Conservation (phyloP, 2,797 vertebrate genomes). For the Benthosema pterotum region DNA sequence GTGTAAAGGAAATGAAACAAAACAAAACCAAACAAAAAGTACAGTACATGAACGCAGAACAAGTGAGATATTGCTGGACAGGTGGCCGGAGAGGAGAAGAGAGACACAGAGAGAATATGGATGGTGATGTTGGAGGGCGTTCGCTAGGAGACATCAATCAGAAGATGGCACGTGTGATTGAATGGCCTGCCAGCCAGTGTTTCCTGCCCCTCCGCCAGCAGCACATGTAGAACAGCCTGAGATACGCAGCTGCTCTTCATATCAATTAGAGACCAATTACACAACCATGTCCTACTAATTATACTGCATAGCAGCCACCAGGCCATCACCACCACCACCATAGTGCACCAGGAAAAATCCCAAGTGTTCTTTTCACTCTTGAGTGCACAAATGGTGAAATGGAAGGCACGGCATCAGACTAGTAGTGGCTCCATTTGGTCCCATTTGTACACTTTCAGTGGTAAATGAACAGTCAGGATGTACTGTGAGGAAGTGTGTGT, state of each 20-base stretch:
- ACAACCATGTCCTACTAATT: conserved; percentile 73
- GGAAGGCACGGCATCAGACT: too few relatives aligned
- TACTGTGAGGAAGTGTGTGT: too few relatives aligned
- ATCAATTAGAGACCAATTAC: conserved; percentile 77
- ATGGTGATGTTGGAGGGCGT: conserved; percentile 64
- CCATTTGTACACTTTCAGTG: too few relatives aligned
- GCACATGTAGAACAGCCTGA: conserved; percentile 55
- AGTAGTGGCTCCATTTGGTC: too few relatives aligned
- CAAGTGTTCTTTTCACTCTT: too few relatives aligned
- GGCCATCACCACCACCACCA: conserved; percentile 36
- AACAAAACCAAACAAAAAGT: too few relatives aligned
- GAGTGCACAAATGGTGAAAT: too few relatives aligned
- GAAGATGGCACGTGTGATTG: conserved; percentile 51
- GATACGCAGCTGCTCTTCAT: conserved; percentile 55
- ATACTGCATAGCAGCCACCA: conserved; percentile 46
- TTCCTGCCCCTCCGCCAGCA: conserved; percentile 39
- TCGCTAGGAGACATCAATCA: conserved; percentile 68
- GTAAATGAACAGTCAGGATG: too few relatives aligned
- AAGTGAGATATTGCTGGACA: conserved; percentile 57
- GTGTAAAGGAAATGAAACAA: too few relatives aligned
- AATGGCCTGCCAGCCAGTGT: conserved; percentile 31
- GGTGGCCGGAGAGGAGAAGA: conserved; percentile 38
- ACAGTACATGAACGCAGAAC: conserved; percentile 56
- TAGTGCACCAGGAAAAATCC: too few relatives aligned
- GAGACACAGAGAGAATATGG: conserved; percentile 49